Evolutionary conservation across 1,140 invertebrate genomes (phyloP).

Genomic region (Aplysia californica): DNA sequence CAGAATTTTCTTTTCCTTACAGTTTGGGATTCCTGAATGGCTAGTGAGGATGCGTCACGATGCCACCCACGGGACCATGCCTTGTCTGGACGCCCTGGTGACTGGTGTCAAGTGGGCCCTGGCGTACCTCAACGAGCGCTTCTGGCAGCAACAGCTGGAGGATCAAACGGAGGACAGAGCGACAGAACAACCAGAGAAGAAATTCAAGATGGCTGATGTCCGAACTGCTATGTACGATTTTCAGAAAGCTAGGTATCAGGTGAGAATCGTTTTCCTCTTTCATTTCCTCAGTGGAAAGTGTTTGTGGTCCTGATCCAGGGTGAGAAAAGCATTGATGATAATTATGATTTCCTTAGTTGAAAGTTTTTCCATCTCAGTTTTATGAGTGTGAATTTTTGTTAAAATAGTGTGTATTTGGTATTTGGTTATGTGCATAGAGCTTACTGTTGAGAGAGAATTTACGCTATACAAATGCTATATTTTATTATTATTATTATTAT

Average conservation of each 20-base stretch:
- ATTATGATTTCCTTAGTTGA: too few species aligned
- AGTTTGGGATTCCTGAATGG: constrained; percentile 46
- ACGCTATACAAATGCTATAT: too few species aligned
- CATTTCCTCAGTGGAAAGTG: background rate
- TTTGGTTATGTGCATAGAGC: too few species aligned
- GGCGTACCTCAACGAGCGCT: constrained; percentile 36
- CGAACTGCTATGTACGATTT: constrained; percentile 11
- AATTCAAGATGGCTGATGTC: background rate
- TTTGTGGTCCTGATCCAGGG: too few species aligned
- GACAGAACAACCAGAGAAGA: background rate
- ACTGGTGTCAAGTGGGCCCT: constrained; percentile 33
- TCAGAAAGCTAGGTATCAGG: constrained; percentile 18
- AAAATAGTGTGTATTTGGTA: too few species aligned
- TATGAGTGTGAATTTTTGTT: too few species aligned
- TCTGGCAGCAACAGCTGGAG: constrained; percentile 31
- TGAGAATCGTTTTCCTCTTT: background rate
- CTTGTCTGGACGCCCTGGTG: constrained; percentile 31
- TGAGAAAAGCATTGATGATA: too few species aligned
- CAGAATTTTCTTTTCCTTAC: constrained; percentile 6
- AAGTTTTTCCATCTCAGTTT: too few species aligned
- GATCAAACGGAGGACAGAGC: background rate
- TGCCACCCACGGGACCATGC: constrained; percentile 33
- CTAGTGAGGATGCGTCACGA: constrained; percentile 41
- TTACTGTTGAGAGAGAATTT: too few species aligned
- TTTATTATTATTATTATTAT: too few species aligned